Conservation (phyloP, 2,888 invertebrate species). For the Melieria omissa region DNA sequence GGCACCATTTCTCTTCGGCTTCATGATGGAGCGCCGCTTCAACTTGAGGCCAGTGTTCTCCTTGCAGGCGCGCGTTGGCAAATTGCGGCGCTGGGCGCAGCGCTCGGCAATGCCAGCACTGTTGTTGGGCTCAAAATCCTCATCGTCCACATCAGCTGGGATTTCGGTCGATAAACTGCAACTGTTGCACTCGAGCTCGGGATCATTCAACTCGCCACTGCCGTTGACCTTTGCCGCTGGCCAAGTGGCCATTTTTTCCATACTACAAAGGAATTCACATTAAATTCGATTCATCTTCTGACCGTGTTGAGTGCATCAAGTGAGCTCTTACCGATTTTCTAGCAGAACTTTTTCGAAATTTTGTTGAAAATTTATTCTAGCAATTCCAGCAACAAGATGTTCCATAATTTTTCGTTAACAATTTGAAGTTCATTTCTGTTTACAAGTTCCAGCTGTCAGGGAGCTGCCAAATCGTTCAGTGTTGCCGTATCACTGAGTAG, state of each 20-base stretch:
- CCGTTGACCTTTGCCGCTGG: not conserved
- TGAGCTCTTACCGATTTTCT: slow-evolving; percentile 53
- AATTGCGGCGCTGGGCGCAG: slow-evolving; percentile 49
- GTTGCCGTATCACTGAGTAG: not conserved
- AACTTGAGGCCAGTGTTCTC: slow-evolving; percentile 54
- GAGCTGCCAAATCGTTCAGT: not conserved
- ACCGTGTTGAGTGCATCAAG: not conserved
- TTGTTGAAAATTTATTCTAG: slow-evolving; percentile 58
- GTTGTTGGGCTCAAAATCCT: slow-evolving; percentile 36
- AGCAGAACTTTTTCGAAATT: slow-evolving; percentile 47
- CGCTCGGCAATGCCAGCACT: not conserved
- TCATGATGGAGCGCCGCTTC: slow-evolving; percentile 58
- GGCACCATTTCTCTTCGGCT: slow-evolving; percentile 50
- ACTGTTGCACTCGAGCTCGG: slow-evolving; percentile 16
- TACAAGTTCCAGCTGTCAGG: slow-evolving; percentile 13
- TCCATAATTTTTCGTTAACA: slow-evolving; percentile 50
- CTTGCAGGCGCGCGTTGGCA: slow-evolving; percentile 58
- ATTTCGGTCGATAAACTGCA: slow-evolving; percentile 3
- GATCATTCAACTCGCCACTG: slow-evolving; percentile 2
- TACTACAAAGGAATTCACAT: not conserved
- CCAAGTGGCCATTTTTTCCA: slow-evolving; percentile 3
- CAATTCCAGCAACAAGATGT: slow-evolving; percentile 59
- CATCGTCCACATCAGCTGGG: slow-evolving; percentile 12
- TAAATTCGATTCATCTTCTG: not conserved
- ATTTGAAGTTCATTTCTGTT: slow-evolving; percentile 16